phyloP scores from a whole-genome alignment of 2,113 vertebrate species.

The Sminthopsis crassicaudata region DNA sequence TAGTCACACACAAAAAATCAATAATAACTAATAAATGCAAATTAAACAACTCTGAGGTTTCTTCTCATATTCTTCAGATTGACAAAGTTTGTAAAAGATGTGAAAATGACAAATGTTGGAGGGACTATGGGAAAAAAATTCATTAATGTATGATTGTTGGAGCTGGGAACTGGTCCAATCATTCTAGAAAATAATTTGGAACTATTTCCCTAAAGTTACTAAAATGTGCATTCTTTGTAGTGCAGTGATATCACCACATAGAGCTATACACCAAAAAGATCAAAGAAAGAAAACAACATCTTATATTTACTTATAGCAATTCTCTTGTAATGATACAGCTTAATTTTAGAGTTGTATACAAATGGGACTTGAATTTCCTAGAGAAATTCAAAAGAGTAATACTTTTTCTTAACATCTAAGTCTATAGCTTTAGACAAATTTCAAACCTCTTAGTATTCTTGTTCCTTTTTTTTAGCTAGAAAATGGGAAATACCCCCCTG shows the following conservation, averaged over 20 bases:
- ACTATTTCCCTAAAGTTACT: background rate
- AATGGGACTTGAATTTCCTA: constrained; percentile 64
- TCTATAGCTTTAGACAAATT: constrained; percentile 56
- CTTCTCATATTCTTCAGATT: background rate
- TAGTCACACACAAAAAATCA: background rate
- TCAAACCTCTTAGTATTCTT: constrained; percentile 57
- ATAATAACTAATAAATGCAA: background rate
- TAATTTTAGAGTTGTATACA: constrained; percentile 36
- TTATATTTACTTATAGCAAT: background rate
- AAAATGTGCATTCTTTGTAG: background rate
- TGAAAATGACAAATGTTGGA: background rate
- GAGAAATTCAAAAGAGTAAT: constrained; percentile 71
- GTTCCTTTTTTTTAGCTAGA: constrained; percentile 45
- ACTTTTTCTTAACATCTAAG: constrained; percentile 67
- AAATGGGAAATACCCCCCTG: constrained; percentile 62
- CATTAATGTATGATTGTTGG: background rate
- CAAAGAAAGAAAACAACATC: background rate
- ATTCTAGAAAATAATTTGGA: background rate
- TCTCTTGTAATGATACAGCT: background rate
- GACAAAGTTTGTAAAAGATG: background rate
- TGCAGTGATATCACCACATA: background rate
- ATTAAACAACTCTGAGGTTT: background rate
- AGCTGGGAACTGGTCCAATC: background rate
- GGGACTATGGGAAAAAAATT: background rate
- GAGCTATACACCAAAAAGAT: background rate